phyloP scores from a whole-genome alignment of 2,888 invertebrate genomes.

The Incurvaria masculella region DNA sequence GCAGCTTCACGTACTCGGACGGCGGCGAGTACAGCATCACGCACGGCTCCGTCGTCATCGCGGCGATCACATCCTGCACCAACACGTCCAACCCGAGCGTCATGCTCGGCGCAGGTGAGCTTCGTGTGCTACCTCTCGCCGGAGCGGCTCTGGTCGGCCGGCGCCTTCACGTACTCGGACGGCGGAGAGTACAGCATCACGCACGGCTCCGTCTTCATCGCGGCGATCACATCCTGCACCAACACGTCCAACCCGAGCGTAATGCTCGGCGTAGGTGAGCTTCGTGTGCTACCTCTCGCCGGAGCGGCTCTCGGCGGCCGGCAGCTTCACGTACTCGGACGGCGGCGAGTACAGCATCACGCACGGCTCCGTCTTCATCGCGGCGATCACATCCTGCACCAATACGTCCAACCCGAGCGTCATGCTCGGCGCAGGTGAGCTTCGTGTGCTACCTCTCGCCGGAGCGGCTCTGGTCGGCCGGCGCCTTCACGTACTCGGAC shows the following conservation, averaged over 20 bases:
- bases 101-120: conserved; percentile 61
- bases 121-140: conserved; percentile 84
- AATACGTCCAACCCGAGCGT: conserved; percentile 95
- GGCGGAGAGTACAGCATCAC: conserved; percentile 69
- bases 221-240: conserved; percentile 93
- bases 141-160: conserved; percentile 60
- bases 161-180: conserved; percentile 75
- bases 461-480: conserved; percentile 60
- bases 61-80: conserved; percentile 93
- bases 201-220: conserved; percentile 89
- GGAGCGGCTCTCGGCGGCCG: conserved; percentile 60
- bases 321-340: conserved; percentile 75
- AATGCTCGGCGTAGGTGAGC: conserved; percentile 86
- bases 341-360: conserved; percentile 69
- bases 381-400: conserved; percentile 93
- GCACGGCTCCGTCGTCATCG: conserved; percentile 89
- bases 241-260: conserved; percentile 95
- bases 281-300: no score
- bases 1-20: conserved; percentile 75
- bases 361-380: conserved; percentile 89
- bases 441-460: conserved; percentile 84
- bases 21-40: conserved; percentile 69
- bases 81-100: conserved; percentile 40
- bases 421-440: conserved; percentile 84
- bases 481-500: conserved; percentile 75